Percentiles rank a stretch among this genome's conserved stretches.
Evolutionary conservation across 1,140 invertebrate genomes (phyloP).

Genomic region (Pseudomyrmex pallidus): DNA sequence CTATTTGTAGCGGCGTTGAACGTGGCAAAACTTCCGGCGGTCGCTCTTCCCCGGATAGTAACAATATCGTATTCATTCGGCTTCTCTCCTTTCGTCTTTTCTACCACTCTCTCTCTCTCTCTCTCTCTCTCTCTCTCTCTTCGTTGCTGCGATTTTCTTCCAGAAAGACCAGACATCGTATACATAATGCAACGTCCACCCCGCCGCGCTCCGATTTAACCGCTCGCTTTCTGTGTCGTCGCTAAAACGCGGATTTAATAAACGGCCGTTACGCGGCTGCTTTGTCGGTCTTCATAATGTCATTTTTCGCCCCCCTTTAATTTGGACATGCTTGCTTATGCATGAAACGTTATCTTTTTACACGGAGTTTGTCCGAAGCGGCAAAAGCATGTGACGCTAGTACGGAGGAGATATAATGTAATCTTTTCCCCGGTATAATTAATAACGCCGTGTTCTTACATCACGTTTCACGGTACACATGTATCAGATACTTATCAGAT

Average conservation of each 20-base stretch:
- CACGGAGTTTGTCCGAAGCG: background rate
- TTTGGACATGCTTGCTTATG: conserved; percentile 47
- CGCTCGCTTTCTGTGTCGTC: conserved; percentile 14
- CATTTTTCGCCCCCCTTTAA: conserved; percentile 28
- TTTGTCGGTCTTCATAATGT: conserved; percentile 52
- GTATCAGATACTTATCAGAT: background rate
- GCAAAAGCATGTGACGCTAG: background rate
- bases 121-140: too few relatives aligned
- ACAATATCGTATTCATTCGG: conserved; percentile 78
- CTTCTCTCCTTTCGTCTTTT: conserved; percentile 33
- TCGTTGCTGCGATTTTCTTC: conserved; percentile 43
- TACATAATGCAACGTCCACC: conserved; percentile 67
- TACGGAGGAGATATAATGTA: background rate
- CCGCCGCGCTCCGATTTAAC: conserved; percentile 11
- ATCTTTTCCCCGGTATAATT: background rate
- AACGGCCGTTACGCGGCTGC: conserved; percentile 64
- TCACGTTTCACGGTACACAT: background rate
- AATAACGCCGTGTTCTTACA: background rate
- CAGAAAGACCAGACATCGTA: conserved; percentile 47
- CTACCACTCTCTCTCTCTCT: background rate
- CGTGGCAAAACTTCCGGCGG: conserved; percentile 62
- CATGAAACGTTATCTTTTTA: conserved; percentile 7
- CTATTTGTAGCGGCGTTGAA: conserved; percentile 63
- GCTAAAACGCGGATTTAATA: conserved; percentile 73
- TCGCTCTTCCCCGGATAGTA: conserved; percentile 62